Percentiles rank a stretch among this genome's conserved stretches.
Evolutionary conservation across 2,797 vertebrate genomes (phyloP).

Genomic region (Discoglossus pictus): DNA sequence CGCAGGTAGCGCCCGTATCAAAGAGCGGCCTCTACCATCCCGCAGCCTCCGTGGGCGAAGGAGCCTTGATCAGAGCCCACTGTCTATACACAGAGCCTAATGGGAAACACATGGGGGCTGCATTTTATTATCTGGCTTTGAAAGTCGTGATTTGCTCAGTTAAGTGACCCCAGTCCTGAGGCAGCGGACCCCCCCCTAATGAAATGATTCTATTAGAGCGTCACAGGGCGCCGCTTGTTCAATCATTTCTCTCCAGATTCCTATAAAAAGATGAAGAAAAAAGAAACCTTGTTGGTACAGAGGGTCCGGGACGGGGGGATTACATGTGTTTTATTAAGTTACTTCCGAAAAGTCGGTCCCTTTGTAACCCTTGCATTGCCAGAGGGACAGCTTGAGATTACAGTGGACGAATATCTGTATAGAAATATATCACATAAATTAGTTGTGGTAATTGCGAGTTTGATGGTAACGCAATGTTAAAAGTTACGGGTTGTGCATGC

Average conservation of each 20-base stretch:
- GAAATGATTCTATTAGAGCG: slow-evolving; percentile 43
- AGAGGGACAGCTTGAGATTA: too few species aligned
- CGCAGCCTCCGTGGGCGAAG: slow-evolving; percentile 75
- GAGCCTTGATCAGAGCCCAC: slow-evolving; percentile 72
- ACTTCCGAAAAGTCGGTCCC: too few species aligned
- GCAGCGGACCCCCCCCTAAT: slow-evolving; percentile 24
- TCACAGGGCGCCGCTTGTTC: slow-evolving; percentile 23
- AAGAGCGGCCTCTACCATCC: slow-evolving; percentile 77
- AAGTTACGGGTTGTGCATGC: too few species aligned
- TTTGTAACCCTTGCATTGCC: too few species aligned
- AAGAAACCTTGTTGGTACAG: not conserved
- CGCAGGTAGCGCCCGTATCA: slow-evolving; percentile 71
- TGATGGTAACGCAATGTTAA: too few species aligned
- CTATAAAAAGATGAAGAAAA: slow-evolving; percentile 16
- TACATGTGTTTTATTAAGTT: too few species aligned
- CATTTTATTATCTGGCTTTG: slow-evolving; percentile 70
- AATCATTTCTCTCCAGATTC: slow-evolving; percentile 23
- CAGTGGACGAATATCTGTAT: too few species aligned
- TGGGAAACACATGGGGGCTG: slow-evolving; percentile 79
- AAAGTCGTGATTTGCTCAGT: slow-evolving; percentile 51
- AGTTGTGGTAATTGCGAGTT: too few species aligned
- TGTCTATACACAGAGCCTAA: slow-evolving; percentile 80
- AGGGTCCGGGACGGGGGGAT: not conserved
- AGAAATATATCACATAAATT: too few species aligned
- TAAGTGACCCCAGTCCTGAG: slow-evolving; percentile 25